Conservation (phyloP, 1,140 invertebrate genomes). For the Halesus radiatus region DNA sequence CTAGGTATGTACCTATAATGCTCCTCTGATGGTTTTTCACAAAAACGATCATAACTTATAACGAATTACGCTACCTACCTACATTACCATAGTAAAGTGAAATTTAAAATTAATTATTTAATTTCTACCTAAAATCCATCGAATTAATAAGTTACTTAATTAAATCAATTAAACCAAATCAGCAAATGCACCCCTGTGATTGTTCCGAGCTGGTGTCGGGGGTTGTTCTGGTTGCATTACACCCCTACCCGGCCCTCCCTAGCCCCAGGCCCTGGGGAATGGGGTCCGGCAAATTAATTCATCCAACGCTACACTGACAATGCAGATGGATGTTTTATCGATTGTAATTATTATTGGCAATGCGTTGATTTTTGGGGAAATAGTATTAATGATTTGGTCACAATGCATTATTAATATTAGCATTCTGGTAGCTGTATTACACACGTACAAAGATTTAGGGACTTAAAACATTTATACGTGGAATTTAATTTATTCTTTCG, state of each 20-base stretch:
- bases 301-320: constrained; percentile 16
- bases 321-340: constrained; percentile 12
- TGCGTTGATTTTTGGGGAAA: not conserved
- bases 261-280: not conserved
- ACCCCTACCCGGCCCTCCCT: not conserved
- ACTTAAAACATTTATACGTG: too few species aligned
- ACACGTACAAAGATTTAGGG: too few species aligned
- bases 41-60: too few species aligned
- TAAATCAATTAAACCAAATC: not conserved
- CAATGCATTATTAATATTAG: not conserved
- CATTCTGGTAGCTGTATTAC: too few species aligned
- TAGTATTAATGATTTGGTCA: not conserved
- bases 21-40: too few species aligned
- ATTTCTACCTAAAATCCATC: too few species aligned
- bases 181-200: not conserved
- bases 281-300: constrained; percentile 22
- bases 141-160: too few species aligned
- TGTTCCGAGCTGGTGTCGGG: not conserved
- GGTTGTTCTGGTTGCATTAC: not conserved
- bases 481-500: too few species aligned
- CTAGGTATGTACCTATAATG: too few species aligned
- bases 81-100: too few species aligned
- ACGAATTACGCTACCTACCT: too few species aligned
- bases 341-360: not conserved
- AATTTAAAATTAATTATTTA: too few species aligned